These are phyloP conservation scores for Melitaea cinxia DNA, from an alignment of 1,140 invertebrate genomes.

Conservation along the genomic window DNA sequence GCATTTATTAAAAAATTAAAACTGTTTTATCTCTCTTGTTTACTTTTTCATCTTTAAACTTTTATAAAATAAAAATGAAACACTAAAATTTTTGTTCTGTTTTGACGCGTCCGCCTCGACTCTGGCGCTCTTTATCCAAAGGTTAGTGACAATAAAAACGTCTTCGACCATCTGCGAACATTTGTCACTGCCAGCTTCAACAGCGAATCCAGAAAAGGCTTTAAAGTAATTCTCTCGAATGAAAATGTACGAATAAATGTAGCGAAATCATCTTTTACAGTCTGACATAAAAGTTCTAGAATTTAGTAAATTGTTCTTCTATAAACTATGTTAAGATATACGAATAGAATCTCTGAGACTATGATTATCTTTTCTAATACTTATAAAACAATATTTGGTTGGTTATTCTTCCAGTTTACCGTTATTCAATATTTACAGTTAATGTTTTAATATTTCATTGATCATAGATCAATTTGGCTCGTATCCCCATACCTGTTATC, in stretches of 20 bases:
- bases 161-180: slow-evolving; percentile 15
- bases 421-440: too few species aligned
- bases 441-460: too few species aligned
- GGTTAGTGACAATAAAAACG: slow-evolving; percentile 11
- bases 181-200: slow-evolving; percentile 21
- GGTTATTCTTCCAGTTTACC: too few species aligned
- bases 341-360: neutral
- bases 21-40: too few species aligned
- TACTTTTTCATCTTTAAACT: too few species aligned
- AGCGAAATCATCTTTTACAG: neutral
- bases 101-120: neutral
- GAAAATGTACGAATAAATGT: slow-evolving; percentile 2
- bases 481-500: too few species aligned
- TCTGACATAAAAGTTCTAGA: neutral
- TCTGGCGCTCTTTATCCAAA: neutral
- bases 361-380: neutral
- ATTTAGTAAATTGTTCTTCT: neutral
- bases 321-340: neutral
- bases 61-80: too few species aligned
- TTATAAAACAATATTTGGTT: neutral
- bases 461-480: too few species aligned
- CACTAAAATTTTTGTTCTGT: too few species aligned
- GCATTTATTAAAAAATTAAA: too few species aligned
- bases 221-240: neutral
- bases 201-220: neutral